These are phyloP conservation scores for Xylota sylvarum DNA, from an alignment of 2,888 invertebrate species.

Conservation along the genomic window DNA sequence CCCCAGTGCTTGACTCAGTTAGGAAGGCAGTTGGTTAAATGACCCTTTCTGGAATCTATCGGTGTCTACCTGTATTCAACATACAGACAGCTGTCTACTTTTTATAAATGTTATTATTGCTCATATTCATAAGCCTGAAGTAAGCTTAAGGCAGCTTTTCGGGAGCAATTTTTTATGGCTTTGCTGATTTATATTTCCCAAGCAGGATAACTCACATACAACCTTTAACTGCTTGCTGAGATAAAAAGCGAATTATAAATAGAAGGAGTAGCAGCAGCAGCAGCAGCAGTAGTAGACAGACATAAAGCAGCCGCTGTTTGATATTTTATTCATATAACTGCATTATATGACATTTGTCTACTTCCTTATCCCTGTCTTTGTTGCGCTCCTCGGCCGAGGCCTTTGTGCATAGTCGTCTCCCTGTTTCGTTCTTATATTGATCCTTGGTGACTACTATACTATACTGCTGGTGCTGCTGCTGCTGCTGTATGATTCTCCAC, in stretches of 20 bases:
- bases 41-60: no score
- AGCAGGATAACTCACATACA: slow-evolving; percentile 6
- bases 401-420: slow-evolving; percentile 41
- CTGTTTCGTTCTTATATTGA: slow-evolving; percentile 50
- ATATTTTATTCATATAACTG: slow-evolving; percentile 77
- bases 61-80: no score
- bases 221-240: slow-evolving; percentile 12
- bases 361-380: slow-evolving; percentile 50
- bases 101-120: no score
- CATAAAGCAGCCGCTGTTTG: slow-evolving; percentile 71
- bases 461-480: slow-evolving; percentile 14
- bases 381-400: slow-evolving; percentile 24
- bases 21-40: no score
- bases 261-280: slow-evolving; percentile 8
- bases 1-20: no score
- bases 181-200: neutral
- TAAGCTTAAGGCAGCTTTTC: neutral
- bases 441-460: slow-evolving; percentile 51
- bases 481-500: slow-evolving; percentile 44
- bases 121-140: no score
- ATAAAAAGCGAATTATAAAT: slow-evolving; percentile 22
- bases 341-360: slow-evolving; percentile 75
- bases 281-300: slow-evolving; percentile 45
- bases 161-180: neutral
- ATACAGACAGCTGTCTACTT: no score